These are phyloP conservation scores for Chaenocephalus aceratus DNA, from an alignment of 2,113 vertebrate genomes.

Conservation along the genomic window DNA sequence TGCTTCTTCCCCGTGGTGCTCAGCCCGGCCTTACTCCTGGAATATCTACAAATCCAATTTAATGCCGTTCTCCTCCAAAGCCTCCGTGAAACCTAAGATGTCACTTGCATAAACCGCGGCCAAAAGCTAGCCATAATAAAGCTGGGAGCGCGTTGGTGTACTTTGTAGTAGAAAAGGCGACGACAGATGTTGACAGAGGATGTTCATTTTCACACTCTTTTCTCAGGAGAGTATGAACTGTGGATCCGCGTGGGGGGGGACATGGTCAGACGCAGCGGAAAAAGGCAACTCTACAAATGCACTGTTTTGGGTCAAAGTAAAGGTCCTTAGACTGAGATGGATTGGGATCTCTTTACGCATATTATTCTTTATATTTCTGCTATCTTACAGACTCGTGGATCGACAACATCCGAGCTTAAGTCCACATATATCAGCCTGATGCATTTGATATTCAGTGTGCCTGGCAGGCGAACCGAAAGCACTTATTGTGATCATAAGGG, in stretches of 20 bases:
- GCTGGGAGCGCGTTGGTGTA: slow-evolving; percentile 8
- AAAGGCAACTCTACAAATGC: neutral
- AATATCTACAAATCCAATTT: slow-evolving; percentile 68
- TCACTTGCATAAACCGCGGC: slow-evolving; percentile 60
- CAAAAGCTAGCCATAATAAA: slow-evolving; percentile 41
- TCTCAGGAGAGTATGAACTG: neutral
- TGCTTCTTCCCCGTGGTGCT: slow-evolving; percentile 5
- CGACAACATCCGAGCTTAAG: neutral
- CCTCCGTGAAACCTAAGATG: slow-evolving; percentile 65
- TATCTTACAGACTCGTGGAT: neutral
- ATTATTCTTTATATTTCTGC: neutral
- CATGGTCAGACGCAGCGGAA: neutral
- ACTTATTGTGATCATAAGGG: neutral
- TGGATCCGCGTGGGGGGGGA: neutral
- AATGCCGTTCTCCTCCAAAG: slow-evolving; percentile 44
- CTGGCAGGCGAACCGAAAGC: neutral
- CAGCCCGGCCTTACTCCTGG: neutral
- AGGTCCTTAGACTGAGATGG: neutral
- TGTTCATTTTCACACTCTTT: slow-evolving; percentile 11
- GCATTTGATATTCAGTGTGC: neutral
- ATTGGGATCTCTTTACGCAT: neutral
- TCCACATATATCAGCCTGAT: neutral
- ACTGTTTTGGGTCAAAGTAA: neutral
- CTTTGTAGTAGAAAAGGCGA: slow-evolving; percentile 4
- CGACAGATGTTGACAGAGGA: slow-evolving; percentile 28